Evolutionary conservation across 2,888 invertebrate genomes (phyloP), one percentile per base, ranked within the genome.

Genomic region (Atherix ibis): DNA sequence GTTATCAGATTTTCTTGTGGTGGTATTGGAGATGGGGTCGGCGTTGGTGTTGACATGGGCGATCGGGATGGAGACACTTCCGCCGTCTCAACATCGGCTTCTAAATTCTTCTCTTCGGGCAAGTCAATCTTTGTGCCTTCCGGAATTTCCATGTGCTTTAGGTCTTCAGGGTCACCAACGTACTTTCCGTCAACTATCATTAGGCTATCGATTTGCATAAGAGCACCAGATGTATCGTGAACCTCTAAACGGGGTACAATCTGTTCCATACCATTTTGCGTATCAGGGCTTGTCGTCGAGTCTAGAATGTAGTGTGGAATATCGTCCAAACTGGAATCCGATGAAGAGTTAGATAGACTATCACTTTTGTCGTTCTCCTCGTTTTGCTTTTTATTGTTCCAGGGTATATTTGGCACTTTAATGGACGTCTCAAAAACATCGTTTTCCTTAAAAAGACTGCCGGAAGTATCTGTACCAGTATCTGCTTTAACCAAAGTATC

Each of bases 191-290:
- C 56, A 13, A 70, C 56, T 25, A 72, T 61, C 63, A 66, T 69
- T 2, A 72, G 52, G 43, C 71, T 71, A 46, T 73, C 71, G 31
- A 71, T 56, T 46, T 71, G 68, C 54, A 77, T 66, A 8, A 77
- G 53, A 41, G 76, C 73, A 0, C 77, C 79, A 25, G 72, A 71
- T 32, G 70, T 76, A 44, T 78, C 73, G 50, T 78, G 78, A 8
- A 82, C 72, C 55, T 81, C 79, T 1, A 82, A 58, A 34, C 78
- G 65, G 0, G 83, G 82, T 2, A 76, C 76, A 4, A 41, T 51
- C 26, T 36, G 36, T 24, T 42, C 40, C 3, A 36, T 34, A 24
- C 44, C 44, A 5, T 56, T 56, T 34, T 58, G 58, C 1, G 60
- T 62, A 17, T 62, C 62, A 2, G 62, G 62, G 48, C 62, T 62